Base-by-base conservation (phyloP, 2,113 vertebrate species). In the Echinops telfairi region DNA sequence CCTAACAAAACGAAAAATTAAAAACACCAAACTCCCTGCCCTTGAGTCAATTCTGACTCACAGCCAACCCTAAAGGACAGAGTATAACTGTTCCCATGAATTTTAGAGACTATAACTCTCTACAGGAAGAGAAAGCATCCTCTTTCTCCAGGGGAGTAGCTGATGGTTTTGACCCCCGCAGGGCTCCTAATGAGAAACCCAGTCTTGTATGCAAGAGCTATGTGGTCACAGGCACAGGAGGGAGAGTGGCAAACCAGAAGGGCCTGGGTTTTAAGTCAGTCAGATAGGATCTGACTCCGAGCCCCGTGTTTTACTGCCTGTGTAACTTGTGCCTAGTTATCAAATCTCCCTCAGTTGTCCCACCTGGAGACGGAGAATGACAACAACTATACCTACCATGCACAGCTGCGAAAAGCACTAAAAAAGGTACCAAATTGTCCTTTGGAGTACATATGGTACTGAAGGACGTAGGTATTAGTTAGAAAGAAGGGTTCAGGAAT, bases 201-300 rank as follows among this genome's bases (percentile, higher is more conserved):
- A 92, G 89, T 62, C 33, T 57, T 71, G 9, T 90, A 83, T 84
- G 81, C 96, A 88, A 76, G 19, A 27, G 47, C 62, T n/a, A 78
- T 29, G 79, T 33, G 17, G 27, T 70, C 58, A 89, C 0, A 82
- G 85, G 58, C 38, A 20, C 58, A n/a, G 33, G 53, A 84, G 62
- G 58, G n/a, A 57, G 70, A 38, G 14, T 57, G 5, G 47, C 53
- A 11, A 23, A 7, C 62, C 38, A 89, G 64, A 83, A 80, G 29
- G 75, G 20, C 20, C 36, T 29, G 78, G 6, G 57, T 73, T n/a
- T 53, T 79, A 88, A 58, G 33, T 23, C 38, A 64, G 38, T 40
- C n/a, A 76, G 40, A 6, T 7, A 25, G n/a, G 20, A 91, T 58
- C 33, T 68, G 29, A 95, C 40, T 73, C 25, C 27, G 33, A 87